Evolutionary conservation across 2,113 vertebrate genomes (phyloP).

Genomic region (Syngnathus scovelli): DNA sequence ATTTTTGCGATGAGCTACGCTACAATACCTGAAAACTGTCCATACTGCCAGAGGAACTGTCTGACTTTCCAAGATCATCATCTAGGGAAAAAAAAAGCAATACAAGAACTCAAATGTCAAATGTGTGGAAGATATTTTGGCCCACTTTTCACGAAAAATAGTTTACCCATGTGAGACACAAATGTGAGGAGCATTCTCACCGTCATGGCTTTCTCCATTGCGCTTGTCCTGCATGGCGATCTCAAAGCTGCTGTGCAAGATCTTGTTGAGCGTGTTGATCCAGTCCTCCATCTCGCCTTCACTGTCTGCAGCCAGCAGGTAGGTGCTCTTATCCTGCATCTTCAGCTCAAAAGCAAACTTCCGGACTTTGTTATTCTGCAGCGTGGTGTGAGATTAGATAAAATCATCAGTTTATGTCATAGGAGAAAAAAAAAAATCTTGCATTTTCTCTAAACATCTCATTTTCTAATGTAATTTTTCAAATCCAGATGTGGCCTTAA

Average conservation of each 20-base stretch:
- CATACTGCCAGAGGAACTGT: slow-evolving; percentile 84
- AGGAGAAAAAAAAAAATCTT: background rate
- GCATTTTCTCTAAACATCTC: background rate
- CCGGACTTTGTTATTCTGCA: slow-evolving; percentile 90
- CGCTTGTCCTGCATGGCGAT: slow-evolving; percentile 96
- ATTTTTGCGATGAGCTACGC: background rate
- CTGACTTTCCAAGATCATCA: slow-evolving; percentile 89
- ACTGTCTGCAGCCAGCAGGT: slow-evolving; percentile 90
- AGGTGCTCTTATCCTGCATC: slow-evolving; percentile 98
- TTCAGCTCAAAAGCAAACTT: slow-evolving; percentile 96
- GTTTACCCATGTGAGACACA: background rate
- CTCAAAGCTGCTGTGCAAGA: slow-evolving; percentile 94
- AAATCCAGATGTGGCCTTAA: slow-evolving; percentile 15
- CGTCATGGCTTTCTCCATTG: slow-evolving; percentile 91
- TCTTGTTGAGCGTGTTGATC: slow-evolving; percentile 91
- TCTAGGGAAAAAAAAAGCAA: slow-evolving; percentile 64
- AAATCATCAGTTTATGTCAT: background rate
- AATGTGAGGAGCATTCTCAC: slow-evolving; percentile 22
- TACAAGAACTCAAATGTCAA: no score
- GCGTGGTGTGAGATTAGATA: background rate
- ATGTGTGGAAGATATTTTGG: no score
- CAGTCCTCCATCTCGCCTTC: slow-evolving; percentile 97
- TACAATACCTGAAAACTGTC: slow-evolving; percentile 83
- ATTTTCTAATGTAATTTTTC: slow-evolving; percentile 35
- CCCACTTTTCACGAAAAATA: no score